Percentiles rank a stretch among this genome's conserved stretches.
Conservation (phyloP, 2,888 invertebrate species). For the Notocelia uddmanniana region DNA sequence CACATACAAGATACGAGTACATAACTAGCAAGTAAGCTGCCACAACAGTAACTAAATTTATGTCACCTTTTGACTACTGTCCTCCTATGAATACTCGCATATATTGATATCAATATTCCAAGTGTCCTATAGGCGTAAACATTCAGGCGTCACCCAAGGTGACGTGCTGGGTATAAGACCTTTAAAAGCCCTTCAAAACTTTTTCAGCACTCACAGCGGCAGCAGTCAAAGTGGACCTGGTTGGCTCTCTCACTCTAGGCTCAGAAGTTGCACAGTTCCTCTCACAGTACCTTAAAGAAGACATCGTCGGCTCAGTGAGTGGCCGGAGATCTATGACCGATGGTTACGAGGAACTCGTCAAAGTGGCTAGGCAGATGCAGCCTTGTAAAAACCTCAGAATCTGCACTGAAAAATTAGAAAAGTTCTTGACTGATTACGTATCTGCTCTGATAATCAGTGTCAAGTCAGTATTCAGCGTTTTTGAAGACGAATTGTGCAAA, state of each 20-base stretch:
- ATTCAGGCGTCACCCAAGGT: not conserved
- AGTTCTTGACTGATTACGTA: conserved; percentile 65
- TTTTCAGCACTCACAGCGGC: conserved; percentile 56
- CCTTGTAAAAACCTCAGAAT: conserved; percentile 63
- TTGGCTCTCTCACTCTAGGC: conserved; percentile 69
- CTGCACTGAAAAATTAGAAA: conserved; percentile 57
- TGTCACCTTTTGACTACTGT: too few relatives aligned
- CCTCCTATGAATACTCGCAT: too few relatives aligned
- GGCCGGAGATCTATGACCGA: conserved; percentile 54
- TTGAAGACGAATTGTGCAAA: conserved; percentile 52
- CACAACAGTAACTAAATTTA: too few relatives aligned
- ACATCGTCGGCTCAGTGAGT: conserved; percentile 15
- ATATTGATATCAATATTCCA: not conserved
- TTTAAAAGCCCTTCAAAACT: not conserved
- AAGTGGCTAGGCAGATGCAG: conserved; percentile 56
- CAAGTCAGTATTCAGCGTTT: conserved; percentile 57
- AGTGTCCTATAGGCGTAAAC: not conserved
- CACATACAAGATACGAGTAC: too few relatives aligned
- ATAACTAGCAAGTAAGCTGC: too few relatives aligned
- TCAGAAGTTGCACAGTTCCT: conserved; percentile 68
- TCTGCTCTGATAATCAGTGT: conserved; percentile 58
- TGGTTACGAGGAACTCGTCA: conserved; percentile 51
- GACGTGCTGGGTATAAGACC: not conserved
- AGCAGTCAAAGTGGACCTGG: conserved; percentile 69
- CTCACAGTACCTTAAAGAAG: conserved; percentile 55